Percentiles rank a stretch among this genome's conserved stretches.
These are phyloP conservation scores for Tyrannus savana DNA, from an alignment of 2,113 vertebrate species.

Conservation along the genomic window DNA sequence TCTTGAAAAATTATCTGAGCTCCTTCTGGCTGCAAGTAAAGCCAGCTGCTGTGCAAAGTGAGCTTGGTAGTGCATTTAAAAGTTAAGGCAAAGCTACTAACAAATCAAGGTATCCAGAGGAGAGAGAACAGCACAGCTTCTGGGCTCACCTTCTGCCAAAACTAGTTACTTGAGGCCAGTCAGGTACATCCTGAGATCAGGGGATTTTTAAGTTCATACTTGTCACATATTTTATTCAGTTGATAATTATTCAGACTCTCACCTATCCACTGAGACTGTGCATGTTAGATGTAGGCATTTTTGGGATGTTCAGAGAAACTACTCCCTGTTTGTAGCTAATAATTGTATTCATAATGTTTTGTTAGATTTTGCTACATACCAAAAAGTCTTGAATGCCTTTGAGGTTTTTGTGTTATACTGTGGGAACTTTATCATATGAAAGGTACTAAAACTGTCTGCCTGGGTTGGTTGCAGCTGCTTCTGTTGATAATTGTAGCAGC, in stretches of 20 bases:
- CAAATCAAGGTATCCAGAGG: not conserved
- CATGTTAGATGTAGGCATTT: not conserved
- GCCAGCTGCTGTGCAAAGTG: not conserved
- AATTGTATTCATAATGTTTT: not conserved
- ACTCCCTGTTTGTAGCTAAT: not conserved
- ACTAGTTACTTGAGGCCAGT: not conserved
- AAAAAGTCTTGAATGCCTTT: not conserved
- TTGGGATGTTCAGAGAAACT: not conserved
- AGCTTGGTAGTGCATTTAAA: not conserved
- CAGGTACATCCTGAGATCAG: not conserved
- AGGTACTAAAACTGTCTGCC: not conserved
- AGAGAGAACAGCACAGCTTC: not conserved
- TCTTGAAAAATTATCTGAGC: not conserved
- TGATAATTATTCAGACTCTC: not conserved
- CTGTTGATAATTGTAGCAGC: not conserved
- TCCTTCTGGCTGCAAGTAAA: not conserved
- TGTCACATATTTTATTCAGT: not conserved
- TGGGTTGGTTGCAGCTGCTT: not conserved
- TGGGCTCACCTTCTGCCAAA: not conserved
- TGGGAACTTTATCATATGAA: not conserved
- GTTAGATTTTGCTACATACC: not conserved
- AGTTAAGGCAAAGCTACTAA: not conserved
- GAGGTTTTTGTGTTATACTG: not conserved
- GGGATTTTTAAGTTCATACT: not conserved
- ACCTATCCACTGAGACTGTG: not conserved